phyloP scores from a whole-genome alignment of 2,888 invertebrate species.

The Tinea pellionella region DNA sequence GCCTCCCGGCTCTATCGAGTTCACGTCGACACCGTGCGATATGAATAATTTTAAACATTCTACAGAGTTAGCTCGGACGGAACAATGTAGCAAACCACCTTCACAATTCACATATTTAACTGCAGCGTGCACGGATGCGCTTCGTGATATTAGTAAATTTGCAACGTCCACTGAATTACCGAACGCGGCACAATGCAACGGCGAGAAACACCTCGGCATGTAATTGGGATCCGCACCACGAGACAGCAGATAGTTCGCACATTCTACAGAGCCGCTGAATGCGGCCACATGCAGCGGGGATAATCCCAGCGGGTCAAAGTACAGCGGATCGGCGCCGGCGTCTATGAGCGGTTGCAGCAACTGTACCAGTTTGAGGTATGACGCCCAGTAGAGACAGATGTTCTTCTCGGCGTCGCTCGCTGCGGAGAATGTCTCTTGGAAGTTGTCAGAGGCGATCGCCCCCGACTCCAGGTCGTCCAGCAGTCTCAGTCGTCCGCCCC shows the following conservation, averaged over 20 bases:
- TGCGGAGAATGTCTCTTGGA: conserved; percentile 58
- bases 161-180: conserved; percentile 87
- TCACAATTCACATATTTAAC: conserved; percentile 75
- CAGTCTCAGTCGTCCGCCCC: conserved; percentile 74
- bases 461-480: conserved; percentile 81
- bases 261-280: conserved; percentile 80
- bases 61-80: conserved; percentile 85
- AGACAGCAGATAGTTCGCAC: conserved; percentile 75
- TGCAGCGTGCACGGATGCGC: conserved; percentile 76
- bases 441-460: conserved; percentile 70
- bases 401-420: conserved; percentile 77
- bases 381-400: conserved; percentile 78
- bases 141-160: conserved; percentile 78
- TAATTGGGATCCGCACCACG: conserved; percentile 77
- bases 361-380: conserved; percentile 77
- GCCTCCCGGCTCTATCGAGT: conserved; percentile 79
- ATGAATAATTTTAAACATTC: conserved; percentile 83
- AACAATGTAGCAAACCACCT: conserved; percentile 85
- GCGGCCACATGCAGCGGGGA: conserved; percentile 82
- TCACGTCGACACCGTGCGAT: conserved; percentile 79
- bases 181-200: conserved; percentile 91
- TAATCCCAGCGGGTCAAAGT: conserved; percentile 78
- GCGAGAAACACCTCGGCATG: conserved; percentile 79
- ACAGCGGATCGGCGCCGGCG: conserved; percentile 77
- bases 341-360: conserved; percentile 72